phyloP scores from a whole-genome alignment of 2,888 invertebrate genomes.

The Eristalis intricaria region DNA sequence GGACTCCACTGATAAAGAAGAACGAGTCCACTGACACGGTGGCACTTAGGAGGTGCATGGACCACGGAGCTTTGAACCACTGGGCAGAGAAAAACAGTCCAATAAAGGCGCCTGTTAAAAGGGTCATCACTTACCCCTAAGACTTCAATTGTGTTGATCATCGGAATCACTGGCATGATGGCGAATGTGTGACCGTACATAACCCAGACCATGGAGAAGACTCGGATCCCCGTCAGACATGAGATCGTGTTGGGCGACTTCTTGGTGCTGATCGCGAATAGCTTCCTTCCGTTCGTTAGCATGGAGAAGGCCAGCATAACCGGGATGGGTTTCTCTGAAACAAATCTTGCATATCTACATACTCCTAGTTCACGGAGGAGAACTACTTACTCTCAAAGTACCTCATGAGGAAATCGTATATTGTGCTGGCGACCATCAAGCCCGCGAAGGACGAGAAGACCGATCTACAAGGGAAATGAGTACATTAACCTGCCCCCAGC shows the following conservation, averaged over 20 bases:
- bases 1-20: slow-evolving; percentile 83
- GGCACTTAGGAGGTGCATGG: slow-evolving; percentile 76
- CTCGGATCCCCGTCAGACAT: slow-evolving; percentile 25
- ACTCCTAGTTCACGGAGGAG: neutral
- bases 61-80: slow-evolving; percentile 56
- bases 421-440: slow-evolving; percentile 6
- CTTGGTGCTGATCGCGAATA: slow-evolving; percentile 44
- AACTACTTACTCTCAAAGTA: neutral
- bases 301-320: slow-evolving; percentile 34
- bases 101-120: neutral
- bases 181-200: neutral
- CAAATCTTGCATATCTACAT: neutral
- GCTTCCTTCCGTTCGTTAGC: slow-evolving; percentile 38
- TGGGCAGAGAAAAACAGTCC: neutral
- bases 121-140: neutral
- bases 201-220: slow-evolving; percentile 35
- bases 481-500: neutral
- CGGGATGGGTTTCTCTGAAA: slow-evolving; percentile 24
- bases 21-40: slow-evolving; percentile 84
- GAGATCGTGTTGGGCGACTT: slow-evolving; percentile 30
- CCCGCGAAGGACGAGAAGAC: slow-evolving; percentile 20
- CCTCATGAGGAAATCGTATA: slow-evolving; percentile 4
- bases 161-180: neutral
- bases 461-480: neutral
- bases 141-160: neutral